Conservation (phyloP, 2,797 vertebrate species). For the Semotilus atromaculatus region DNA sequence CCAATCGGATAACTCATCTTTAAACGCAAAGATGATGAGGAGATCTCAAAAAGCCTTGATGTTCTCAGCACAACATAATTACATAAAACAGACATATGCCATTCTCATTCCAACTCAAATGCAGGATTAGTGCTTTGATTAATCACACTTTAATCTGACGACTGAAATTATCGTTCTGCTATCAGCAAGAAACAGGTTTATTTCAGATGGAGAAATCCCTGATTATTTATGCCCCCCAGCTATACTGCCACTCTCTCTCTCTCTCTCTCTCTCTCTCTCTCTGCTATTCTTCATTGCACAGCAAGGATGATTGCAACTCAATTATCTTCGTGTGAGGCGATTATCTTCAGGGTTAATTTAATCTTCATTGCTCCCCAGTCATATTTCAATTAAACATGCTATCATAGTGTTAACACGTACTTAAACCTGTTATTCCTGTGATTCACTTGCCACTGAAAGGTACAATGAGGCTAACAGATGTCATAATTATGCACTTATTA, state of each 20-base stretch:
- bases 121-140: conserved; percentile 85
- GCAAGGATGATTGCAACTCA: conserved; percentile 86
- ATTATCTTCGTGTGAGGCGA: conserved; percentile 93
- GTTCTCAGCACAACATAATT: conserved; percentile 65
- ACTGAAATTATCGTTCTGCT: conserved; percentile 77
- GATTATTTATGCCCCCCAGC: conserved; percentile 74
- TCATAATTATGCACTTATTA: conserved; percentile 94
- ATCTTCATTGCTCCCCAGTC: conserved; percentile 89
- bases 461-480: conserved; percentile 86
- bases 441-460: conserved; percentile 88
- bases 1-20: conserved; percentile 74
- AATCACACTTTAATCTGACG: conserved; percentile 83
- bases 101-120: conserved; percentile 77
- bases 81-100: conserved; percentile 80
- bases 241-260: conserved; percentile 16
- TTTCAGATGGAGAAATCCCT: conserved; percentile 73
- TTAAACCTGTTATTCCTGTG: conserved; percentile 87
- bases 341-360: conserved; percentile 93
- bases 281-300: conserved; percentile 78
- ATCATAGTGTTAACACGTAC: conserved; percentile 86
- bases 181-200: conserved; percentile 77
- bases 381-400: conserved; percentile 94
- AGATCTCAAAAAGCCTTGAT: conserved; percentile 62
- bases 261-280: conserved; percentile 52
- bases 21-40: conserved; percentile 64